Conservation (phyloP, 2,113 vertebrate genomes). For the Triplophysa siluroides region DNA sequence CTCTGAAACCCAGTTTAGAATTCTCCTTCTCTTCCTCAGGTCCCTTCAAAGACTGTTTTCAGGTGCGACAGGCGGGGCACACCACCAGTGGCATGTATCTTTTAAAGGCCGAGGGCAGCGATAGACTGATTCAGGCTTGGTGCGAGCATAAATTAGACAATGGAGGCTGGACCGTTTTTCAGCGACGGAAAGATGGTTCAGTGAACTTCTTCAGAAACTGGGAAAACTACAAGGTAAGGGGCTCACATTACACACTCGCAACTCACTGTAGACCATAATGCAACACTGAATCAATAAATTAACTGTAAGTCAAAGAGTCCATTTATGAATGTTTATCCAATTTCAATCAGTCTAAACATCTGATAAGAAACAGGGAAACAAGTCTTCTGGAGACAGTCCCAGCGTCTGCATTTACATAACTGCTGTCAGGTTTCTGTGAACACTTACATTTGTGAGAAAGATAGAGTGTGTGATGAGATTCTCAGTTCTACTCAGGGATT, state of each 20-base stretch:
- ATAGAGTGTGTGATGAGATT: conserved; percentile 1
- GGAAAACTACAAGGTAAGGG: conserved; percentile 94
- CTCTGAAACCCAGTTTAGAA: neutral
- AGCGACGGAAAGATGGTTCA: conserved; percentile 91
- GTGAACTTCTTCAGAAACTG: conserved; percentile 99
- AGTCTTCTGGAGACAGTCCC: neutral
- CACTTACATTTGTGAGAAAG: neutral
- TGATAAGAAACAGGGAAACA: conserved; percentile 7
- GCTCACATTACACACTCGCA: neutral
- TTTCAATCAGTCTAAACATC: conserved; percentile 3
- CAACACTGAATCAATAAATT: neutral
- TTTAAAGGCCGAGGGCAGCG: conserved; percentile 83
- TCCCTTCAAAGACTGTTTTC: conserved; percentile 92
- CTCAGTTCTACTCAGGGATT: neutral
- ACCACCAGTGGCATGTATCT: conserved; percentile 92
- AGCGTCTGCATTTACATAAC: conserved; percentile 27
- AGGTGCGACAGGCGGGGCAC: conserved; percentile 89
- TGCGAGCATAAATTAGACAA: conserved; percentile 94
- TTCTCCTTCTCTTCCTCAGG: conserved; percentile 69
- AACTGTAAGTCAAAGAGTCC: neutral
- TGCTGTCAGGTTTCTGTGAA: conserved; percentile 11
- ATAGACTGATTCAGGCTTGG: conserved; percentile 88
- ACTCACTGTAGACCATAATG: neutral
- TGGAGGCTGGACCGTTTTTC: conserved; percentile 96
- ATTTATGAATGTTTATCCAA: neutral